A percentile compares a stretch with the other conserved stretches of the same genome.
Conservation (phyloP, 2,797 vertebrate species). For the Australoheros facetus region DNA sequence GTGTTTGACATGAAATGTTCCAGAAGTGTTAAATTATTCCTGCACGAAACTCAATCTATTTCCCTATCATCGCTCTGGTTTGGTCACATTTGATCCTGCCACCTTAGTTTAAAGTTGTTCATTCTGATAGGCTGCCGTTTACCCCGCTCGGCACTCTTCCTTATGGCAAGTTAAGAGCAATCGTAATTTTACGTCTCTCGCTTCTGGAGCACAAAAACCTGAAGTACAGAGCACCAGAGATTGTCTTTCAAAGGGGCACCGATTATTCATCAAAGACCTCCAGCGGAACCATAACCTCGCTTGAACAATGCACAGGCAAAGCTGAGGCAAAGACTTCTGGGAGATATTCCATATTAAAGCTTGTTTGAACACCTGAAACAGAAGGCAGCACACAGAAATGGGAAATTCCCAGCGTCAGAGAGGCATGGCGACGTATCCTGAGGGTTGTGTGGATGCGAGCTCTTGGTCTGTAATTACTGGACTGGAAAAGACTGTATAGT, state of each 20-base stretch:
- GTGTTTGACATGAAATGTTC: constrained; percentile 75
- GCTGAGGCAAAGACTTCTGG: constrained; percentile 37
- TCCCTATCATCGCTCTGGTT: constrained; percentile 16
- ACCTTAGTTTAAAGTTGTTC: constrained; percentile 56
- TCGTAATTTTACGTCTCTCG: constrained; percentile 32
- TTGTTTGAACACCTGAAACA: constrained; percentile 68
- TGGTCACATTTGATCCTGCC: constrained; percentile 56
- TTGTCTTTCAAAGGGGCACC: constrained; percentile 34
- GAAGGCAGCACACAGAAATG: constrained; percentile 28
- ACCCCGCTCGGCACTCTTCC: constrained; percentile 16
- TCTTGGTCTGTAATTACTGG: constrained; percentile 65
- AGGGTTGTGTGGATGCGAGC: constrained; percentile 45
- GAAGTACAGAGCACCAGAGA: constrained; percentile 33
- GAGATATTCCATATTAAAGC: constrained; percentile 48
- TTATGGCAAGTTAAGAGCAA: constrained; percentile 52
- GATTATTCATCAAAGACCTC: constrained; percentile 70
- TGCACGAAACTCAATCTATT: constrained; percentile 64
- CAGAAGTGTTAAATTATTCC: constrained; percentile 76
- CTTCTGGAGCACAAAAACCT: constrained; percentile 33
- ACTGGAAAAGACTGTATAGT: constrained; percentile 45
- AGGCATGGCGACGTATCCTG: constrained; percentile 41
- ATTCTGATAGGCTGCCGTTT: constrained; percentile 43
- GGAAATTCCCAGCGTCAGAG: constrained; percentile 65
- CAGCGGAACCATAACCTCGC: constrained; percentile 32
- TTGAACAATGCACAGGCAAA: constrained; percentile 34